Base-by-base conservation (phyloP, 1,140 invertebrate genomes). In the Hylaeus anthracinus region DNA sequence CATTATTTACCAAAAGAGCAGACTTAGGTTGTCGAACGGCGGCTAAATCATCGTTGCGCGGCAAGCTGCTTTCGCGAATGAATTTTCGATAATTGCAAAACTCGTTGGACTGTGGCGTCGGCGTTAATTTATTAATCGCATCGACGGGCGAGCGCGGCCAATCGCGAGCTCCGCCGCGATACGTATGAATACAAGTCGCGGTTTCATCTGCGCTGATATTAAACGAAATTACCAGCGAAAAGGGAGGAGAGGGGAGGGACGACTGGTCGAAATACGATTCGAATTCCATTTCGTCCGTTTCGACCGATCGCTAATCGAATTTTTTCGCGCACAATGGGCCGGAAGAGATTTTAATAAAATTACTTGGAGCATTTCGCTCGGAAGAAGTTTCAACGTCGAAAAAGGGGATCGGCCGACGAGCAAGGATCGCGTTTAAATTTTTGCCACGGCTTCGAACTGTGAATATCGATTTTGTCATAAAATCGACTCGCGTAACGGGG, bases 81-180 rank as follows among this genome's bases (percentile, higher is more conserved):
- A 41, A 66, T 75, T 66, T 66, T 75, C 72, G 72, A 75, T 75
- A 75, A 75, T 65, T 51, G 58, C 37, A 51, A 65, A 48, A 65
- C 58, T 65, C 61, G 61, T 41, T 55, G 26, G 48, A 53, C 43
- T 14, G 51, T 6, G 5, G 10, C n/a, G 37, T 39, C 43, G 66
- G 65, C 77, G 77, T 75, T 87, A 87, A 87, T 87, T 86, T 87
- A 87, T 87, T 87, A 87, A 87, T 87, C 85, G 67, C 61, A 81
- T 86, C 73, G 76, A 72, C 48, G 69, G 63, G 43, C 12, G 26
- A 72, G 5, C 15, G 72, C 76, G 74, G 67, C 60, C 61, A 71
- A 82, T 80, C 72, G 78, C 43, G 43, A 45, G 64, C 56, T 51
- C 53, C 43, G 53, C 41, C 14, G 15, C 79, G 79, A 75, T 56